phyloP scores from a whole-genome alignment of 1,140 invertebrate species.

The Solenopsis fugax region DNA sequence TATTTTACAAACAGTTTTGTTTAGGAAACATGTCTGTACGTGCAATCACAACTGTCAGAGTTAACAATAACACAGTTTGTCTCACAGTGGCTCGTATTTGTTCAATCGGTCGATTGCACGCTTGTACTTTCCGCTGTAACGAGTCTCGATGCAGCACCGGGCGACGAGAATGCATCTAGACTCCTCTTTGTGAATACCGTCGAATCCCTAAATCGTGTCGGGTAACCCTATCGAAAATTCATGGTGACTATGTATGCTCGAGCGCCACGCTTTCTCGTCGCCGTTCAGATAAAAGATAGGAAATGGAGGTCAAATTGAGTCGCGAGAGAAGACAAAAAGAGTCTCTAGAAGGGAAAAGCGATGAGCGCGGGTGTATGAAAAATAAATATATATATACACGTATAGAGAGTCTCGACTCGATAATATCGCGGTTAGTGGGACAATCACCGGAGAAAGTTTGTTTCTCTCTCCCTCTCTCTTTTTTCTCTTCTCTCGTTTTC shows the following conservation, averaged over 20 bases:
- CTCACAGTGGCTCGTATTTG: not conserved
- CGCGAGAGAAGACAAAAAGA: conserved; percentile 57
- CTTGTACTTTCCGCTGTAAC: not conserved
- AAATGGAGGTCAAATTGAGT: conserved; percentile 68
- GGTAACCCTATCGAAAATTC: conserved; percentile 36
- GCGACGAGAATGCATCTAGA: not conserved
- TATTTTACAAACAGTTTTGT: conserved; percentile 1
- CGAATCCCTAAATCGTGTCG: not conserved
- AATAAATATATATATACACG: conserved; percentile 8
- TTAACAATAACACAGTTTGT: conserved; percentile 8
- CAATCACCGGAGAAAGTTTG: conserved; percentile 85
- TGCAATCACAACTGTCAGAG: not conserved
- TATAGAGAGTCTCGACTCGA: conserved; percentile 81
- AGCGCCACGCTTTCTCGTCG: conserved; percentile 19
- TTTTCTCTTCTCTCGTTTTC: conserved; percentile 71
- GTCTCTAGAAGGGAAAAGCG: conserved; percentile 58
- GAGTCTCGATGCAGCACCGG: not conserved
- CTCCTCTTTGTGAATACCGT: not conserved
- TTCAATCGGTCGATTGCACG: conserved; percentile 20
- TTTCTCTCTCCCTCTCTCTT: conserved; percentile 72
- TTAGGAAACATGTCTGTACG: not conserved
- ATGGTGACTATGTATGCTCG: not conserved
- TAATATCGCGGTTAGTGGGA: conserved; percentile 85
- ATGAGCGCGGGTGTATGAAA: conserved; percentile 24
- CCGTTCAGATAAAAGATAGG: conserved; percentile 63